Evolutionary conservation across 2,888 invertebrate species (phyloP).

Genomic region (Tipula vernalis): DNA sequence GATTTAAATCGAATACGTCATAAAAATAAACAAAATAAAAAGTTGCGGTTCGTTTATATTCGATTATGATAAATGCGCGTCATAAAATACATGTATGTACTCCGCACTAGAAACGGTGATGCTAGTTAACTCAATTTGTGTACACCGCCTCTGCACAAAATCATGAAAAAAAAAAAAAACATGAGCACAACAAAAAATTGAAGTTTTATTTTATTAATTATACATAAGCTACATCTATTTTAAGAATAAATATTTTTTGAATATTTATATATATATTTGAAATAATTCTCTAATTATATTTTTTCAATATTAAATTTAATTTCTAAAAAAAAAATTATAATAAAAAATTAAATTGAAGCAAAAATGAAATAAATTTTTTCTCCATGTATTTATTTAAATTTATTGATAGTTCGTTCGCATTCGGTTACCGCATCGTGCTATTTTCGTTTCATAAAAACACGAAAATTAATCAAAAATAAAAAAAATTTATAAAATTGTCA

Average conservation of each 20-base stretch:
- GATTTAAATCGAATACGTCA: neutral
- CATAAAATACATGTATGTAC: neutral
- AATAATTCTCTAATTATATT: neutral
- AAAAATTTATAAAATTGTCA: neutral
- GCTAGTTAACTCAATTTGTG: neutral
- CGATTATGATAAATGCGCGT: neutral
- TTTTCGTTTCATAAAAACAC: neutral
- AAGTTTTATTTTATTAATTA: neutral
- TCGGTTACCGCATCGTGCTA: neutral
- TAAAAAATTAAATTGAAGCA: neutral
- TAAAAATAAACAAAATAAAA: neutral
- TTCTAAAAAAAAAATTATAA: neutral
- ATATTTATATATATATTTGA: neutral
- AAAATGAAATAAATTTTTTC: neutral
- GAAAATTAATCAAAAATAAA: neutral
- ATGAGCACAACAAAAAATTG: neutral
- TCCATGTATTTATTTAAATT: neutral
- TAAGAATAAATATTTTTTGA: neutral
- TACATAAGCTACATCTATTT: neutral
- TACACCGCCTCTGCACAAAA: neutral
- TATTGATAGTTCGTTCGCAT: neutral
- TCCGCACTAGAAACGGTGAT: neutral
- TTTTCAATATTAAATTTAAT: neutral
- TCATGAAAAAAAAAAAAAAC: neutral
- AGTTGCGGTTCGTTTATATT: neutral